Conservation (phyloP, 2,113 vertebrate genomes). For the Balaenoptera acutorostrata region DNA sequence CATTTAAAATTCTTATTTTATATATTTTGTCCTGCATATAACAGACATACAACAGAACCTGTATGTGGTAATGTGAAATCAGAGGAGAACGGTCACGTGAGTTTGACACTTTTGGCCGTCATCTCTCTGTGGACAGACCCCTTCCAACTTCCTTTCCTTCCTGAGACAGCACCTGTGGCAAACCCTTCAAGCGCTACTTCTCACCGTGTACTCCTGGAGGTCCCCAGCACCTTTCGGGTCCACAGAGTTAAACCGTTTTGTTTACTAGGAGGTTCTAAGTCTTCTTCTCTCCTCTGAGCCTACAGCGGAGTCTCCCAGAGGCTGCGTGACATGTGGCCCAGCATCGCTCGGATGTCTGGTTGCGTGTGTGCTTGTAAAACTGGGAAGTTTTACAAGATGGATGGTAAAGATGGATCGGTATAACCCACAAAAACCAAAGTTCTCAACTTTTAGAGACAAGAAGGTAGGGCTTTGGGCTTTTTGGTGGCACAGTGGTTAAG, state of each 20-base stretch:
- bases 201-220: background rate
- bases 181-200: background rate
- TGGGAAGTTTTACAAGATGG: too few relatives aligned
- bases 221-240: accelerated
- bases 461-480: too few relatives aligned
- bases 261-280: background rate
- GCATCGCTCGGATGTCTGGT: accelerated
- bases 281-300: background rate
- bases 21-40: accelerated
- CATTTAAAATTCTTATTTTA: background rate
- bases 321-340: accelerated
- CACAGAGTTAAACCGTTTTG: too few relatives aligned
- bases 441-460: background rate
- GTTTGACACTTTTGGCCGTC: accelerated
- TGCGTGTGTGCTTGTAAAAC: too few relatives aligned
- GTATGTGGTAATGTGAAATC: accelerated
- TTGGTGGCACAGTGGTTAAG: too few relatives aligned
- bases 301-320: background rate
- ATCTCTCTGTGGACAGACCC: background rate
- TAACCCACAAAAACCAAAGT: background rate
- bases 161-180: background rate
- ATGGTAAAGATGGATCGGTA: background rate
- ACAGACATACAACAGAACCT: accelerated
- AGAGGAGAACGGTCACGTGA: background rate
- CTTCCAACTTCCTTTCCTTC: background rate